phyloP scores from a whole-genome alignment of 2,113 vertebrate genomes.

The Tachuris rubrigastra region DNA sequence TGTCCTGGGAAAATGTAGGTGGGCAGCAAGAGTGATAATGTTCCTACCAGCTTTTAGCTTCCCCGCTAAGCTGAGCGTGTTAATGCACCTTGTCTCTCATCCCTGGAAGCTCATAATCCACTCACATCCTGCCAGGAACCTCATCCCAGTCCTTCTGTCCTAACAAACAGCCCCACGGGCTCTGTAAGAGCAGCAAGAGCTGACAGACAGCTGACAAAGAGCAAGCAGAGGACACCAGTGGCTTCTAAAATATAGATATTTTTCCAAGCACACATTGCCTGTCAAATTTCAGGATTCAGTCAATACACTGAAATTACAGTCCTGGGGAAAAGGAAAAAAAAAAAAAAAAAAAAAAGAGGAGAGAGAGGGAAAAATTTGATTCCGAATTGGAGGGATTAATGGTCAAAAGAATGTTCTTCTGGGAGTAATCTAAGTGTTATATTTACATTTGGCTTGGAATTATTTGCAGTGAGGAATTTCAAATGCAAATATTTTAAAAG shows the following conservation, averaged over 20 bases:
- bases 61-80: not conserved
- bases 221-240: not conserved
- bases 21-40: not conserved
- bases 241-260: not conserved
- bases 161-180: not conserved
- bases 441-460: conserved; percentile 82
- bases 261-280: not conserved
- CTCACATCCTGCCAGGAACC: conserved; percentile 21
- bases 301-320: conserved; percentile 70
- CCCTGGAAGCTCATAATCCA: not conserved
- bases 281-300: conserved; percentile 47
- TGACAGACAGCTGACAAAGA: conserved; percentile 11
- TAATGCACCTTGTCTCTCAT: not conserved
- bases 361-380: conserved; percentile 61
- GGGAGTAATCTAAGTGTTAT: conserved; percentile 82
- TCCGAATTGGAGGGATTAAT: conserved; percentile 76
- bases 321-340: not conserved
- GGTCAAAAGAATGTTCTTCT: conserved; percentile 77
- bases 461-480: conserved; percentile 82
- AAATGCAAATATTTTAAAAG: conserved; percentile 84
- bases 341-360: too few species aligned
- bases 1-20: not conserved
- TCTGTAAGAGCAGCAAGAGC: not conserved
- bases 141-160: conserved; percentile 14
- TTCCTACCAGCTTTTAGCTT: not conserved